Evolutionary conservation across 2,888 invertebrate genomes (phyloP), one percentile per base, ranked within the genome.

Genomic region (Aleiodes testaceus): DNA sequence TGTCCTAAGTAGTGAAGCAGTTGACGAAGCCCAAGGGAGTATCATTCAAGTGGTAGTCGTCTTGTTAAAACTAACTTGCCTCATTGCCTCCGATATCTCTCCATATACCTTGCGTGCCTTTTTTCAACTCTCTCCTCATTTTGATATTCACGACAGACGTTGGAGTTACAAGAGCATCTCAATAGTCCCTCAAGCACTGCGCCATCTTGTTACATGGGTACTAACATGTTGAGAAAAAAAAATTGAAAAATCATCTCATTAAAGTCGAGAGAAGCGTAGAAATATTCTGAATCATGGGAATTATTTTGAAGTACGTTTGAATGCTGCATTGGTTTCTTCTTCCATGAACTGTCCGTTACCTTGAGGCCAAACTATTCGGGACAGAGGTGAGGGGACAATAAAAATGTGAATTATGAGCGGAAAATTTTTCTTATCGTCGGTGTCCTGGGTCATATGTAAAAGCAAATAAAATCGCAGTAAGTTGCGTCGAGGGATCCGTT

Each of bases 21-120:
- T 45, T 63, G 63, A 63, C 63, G 63, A 14, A 63, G 12, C 45
- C 45, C 44, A 6, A 22, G n/a, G 45, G 44, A 22, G 45, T 36
- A 63, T 45, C 63, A 22, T 63, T 45, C 63, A 63, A 63, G 78
- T 74, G 75, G 70, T 79, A 79, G 79, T 80, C 78, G 81, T 84
- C 87, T 87, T 87, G 87, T 87, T 87, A 87, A 87, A 87, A 87
- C 85, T 86, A 84, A 80, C 85, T 83, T 79, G 87, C 83, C 85
- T 87, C 87, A 86, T 87, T 87, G 87, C 86, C 84, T 85, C 84
- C 86, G 80, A 86, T 86, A 87, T 87, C 84, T 82, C 80, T 71
- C 52, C 55, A 69, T 70, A 72, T 72, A 71, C 70, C 71, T 66
- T 47, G 66, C 52, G 66, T 71, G 44, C 47, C 66, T 63, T 47